A percentile compares a stretch with the other conserved stretches of the same genome.
Evolutionary conservation across 2,113 vertebrate species (phyloP).

Genomic region (Vicugna pacos): DNA sequence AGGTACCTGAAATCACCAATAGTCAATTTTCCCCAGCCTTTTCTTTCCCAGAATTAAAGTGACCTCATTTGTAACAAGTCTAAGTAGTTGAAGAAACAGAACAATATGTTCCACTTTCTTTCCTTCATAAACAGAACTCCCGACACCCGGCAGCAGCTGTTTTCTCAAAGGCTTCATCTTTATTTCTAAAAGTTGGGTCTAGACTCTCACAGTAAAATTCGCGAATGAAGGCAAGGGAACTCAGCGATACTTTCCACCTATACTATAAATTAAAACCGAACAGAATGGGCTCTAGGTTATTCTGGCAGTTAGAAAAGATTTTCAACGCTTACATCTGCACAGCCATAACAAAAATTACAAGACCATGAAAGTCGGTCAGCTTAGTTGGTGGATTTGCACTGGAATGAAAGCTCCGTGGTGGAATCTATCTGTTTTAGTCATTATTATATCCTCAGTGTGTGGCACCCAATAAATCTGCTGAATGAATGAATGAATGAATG

Average conservation of each 20-base stretch:
- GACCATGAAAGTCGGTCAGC: background rate
- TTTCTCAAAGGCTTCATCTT: background rate
- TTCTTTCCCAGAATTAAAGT: background rate
- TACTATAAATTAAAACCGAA: background rate
- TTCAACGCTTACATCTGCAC: background rate
- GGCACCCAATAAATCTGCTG: background rate
- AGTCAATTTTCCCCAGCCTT: background rate
- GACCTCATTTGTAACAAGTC: background rate
- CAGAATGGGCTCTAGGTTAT: background rate
- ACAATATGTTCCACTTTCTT: background rate
- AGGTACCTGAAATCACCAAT: background rate
- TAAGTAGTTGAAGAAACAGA: conserved; percentile 15
- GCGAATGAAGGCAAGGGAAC: background rate
- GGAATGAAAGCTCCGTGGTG: background rate
- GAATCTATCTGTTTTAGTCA: background rate
- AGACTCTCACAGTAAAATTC: background rate
- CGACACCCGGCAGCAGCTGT: background rate
- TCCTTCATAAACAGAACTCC: background rate
- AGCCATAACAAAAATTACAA: background rate
- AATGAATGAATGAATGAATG: background rate
- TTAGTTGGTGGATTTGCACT: background rate
- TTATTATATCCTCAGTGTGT: background rate
- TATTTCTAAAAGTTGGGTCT: background rate
- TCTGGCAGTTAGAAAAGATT: background rate
- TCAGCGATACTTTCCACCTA: background rate